Evolutionary conservation across 2,888 invertebrate genomes (phyloP).

Genomic region (Lamellibrachia columna): DNA sequence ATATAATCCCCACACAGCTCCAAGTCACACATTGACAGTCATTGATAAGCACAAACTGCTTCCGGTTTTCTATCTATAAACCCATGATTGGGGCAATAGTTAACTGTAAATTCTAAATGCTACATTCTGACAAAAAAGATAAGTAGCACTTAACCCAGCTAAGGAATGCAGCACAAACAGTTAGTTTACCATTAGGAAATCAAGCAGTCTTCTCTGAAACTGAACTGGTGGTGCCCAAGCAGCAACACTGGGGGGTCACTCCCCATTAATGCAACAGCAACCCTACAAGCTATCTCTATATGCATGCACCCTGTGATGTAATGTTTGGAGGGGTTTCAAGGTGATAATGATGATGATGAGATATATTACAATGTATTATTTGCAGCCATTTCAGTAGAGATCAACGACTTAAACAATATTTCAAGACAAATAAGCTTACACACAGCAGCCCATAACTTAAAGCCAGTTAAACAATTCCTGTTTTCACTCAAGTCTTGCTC

Average conservation of each 20-base stretch:
- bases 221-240: neutral
- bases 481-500: too few relatives aligned
- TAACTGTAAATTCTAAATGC: neutral
- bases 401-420: too few relatives aligned
- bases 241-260: neutral
- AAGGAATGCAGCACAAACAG: neutral
- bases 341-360: too few relatives aligned
- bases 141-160: neutral
- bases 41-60: neutral
- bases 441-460: too few relatives aligned
- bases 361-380: too few relatives aligned
- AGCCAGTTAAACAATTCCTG: too few relatives aligned
- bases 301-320: neutral
- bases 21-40: neutral
- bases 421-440: too few relatives aligned
- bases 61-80: neutral
- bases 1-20: slow-evolving; percentile 8
- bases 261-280: neutral
- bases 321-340: neutral
- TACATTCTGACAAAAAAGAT: neutral
- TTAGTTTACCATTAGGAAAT: neutral
- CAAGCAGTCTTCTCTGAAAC: neutral
- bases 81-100: neutral
- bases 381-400: too few relatives aligned
- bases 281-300: neutral